phyloP scores from a whole-genome alignment of 2,888 invertebrate genomes.

The Calliphora vomitoria region DNA sequence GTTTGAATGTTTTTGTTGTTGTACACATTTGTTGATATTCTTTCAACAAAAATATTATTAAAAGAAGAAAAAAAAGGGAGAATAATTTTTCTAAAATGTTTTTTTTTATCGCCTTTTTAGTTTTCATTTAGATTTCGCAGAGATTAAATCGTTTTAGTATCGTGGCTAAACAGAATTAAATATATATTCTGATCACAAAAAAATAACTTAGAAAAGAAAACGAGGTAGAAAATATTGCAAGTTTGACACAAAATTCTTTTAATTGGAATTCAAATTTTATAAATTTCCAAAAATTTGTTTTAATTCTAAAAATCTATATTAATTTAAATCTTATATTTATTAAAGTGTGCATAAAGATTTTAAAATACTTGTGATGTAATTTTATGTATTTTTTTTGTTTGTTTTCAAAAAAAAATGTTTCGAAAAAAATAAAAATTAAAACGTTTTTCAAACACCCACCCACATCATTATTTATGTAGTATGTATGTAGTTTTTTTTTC shows the following conservation, averaged over 20 bases:
- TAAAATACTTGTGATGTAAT: constrained; percentile 58
- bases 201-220: constrained; percentile 3
- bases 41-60: constrained; percentile 58
- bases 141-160: constrained; percentile 56
- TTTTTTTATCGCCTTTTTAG: constrained; percentile 47
- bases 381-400: background rate
- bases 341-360: background rate
- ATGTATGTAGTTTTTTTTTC: background rate
- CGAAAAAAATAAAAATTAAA: constrained; percentile 6
- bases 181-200: constrained; percentile 6
- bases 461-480: constrained; percentile 47
- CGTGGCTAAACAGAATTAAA: background rate
- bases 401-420: background rate
- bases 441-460: constrained; percentile 18
- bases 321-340: background rate
- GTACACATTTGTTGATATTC: constrained; percentile 66
- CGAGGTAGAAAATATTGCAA: constrained; percentile 24
- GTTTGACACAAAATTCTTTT: background rate
- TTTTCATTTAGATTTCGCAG: constrained; percentile 62
- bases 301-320: background rate
- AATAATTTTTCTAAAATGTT: constrained; percentile 23
- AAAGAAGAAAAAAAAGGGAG: constrained; percentile 50
- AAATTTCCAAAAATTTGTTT: no score
- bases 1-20: background rate
- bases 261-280: background rate